Evolutionary conservation across 2,888 invertebrate species (phyloP).

Genomic region (Pyrochroa serraticornis): DNA sequence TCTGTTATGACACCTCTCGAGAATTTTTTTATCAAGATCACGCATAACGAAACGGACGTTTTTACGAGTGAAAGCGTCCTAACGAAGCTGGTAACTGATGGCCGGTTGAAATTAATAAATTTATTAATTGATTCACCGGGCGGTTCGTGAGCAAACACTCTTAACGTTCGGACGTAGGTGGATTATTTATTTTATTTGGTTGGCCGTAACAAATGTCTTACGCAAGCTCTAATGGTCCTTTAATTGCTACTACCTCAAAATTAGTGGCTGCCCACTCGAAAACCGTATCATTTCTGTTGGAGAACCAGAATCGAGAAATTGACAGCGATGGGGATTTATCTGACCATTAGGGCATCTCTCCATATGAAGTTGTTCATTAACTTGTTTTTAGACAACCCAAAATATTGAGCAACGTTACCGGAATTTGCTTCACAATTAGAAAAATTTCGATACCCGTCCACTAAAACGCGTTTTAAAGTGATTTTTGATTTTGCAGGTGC

Average conservation of each 20-base stretch:
- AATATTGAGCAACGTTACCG: too few species aligned
- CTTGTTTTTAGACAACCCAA: neutral
- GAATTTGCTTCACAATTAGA: too few species aligned
- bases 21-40: constrained; percentile 11
- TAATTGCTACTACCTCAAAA: constrained; percentile 19
- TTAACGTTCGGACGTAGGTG: constrained; percentile 6
- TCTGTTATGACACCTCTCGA: constrained; percentile 14
- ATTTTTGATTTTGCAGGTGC: constrained; percentile 70
- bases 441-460: too few species aligned
- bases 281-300: constrained; percentile 10
- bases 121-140: constrained; percentile 14
- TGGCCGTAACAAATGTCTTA: constrained; percentile 16
- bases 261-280: constrained; percentile 18
- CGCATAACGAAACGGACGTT: constrained; percentile 7
- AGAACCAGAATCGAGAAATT: neutral
- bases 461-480: too few species aligned
- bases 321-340: constrained; percentile 10
- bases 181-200: constrained; percentile 21
- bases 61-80: constrained; percentile 21
- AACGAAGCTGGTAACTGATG: constrained; percentile 7
- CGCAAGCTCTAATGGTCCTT: constrained; percentile 15
- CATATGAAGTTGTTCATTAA: constrained; percentile 16
- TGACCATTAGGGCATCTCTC: constrained; percentile 4
- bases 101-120: constrained; percentile 12
- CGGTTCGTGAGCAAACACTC: constrained; percentile 12